Percentiles rank a stretch among this genome's conserved stretches.
Evolutionary conservation across 2,888 invertebrate species (phyloP).

Genomic region (Temnothorax ravouxi): DNA sequence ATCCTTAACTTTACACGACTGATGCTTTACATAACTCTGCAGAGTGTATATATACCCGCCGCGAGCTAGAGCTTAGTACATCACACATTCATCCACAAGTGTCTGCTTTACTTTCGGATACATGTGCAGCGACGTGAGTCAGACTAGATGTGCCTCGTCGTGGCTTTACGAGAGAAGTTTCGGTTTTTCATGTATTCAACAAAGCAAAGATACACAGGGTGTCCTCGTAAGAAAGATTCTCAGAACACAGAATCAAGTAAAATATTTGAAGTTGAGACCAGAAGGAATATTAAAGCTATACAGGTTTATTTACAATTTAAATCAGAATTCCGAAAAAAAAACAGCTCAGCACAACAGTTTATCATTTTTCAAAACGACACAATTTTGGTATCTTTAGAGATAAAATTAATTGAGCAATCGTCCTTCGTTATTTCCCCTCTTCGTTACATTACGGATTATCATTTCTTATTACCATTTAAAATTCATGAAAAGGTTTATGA

Average conservation of each 20-base stretch:
- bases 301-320: neutral
- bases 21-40: slow-evolving; percentile 43
- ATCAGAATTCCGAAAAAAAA: neutral
- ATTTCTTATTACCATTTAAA: neutral
- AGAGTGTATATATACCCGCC: slow-evolving; percentile 36
- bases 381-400: neutral
- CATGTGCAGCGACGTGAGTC: slow-evolving; percentile 32
- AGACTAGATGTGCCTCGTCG: slow-evolving; percentile 59
- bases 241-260: no score
- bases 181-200: slow-evolving; percentile 71
- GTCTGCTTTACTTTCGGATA: slow-evolving; percentile 55
- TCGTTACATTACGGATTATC: neutral
- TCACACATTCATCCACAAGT: slow-evolving; percentile 49
- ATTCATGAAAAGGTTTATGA: neutral
- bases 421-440: neutral
- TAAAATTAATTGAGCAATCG: neutral
- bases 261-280: neutral
- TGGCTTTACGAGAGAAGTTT: slow-evolving; percentile 78
- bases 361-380: neutral
- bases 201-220: slow-evolving; percentile 47
- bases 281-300: neutral
- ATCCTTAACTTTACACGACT: slow-evolving; percentile 36
- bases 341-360: neutral
- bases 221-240: slow-evolving; percentile 3
- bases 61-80: slow-evolving; percentile 33